Base-by-base conservation (phyloP, 2,113 vertebrate species). In the Hiodon tergisus region DNA sequence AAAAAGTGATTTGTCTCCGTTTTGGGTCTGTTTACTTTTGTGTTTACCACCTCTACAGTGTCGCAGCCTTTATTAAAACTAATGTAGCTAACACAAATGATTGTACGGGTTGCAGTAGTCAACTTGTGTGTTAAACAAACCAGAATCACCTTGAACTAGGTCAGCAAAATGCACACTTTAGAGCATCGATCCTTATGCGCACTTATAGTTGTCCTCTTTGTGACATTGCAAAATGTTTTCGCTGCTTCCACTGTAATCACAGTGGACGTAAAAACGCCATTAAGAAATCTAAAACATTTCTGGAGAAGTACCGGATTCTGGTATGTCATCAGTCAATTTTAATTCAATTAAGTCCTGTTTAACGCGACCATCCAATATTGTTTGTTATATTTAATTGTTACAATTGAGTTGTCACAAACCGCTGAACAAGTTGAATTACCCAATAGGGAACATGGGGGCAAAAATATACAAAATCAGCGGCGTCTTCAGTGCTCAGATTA, bases 251-350 rank as follows among this genome's bases (percentile, higher is more conserved):
- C 77, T 66, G 67, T 80, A 6, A 70, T 92, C 71, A 61, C 60
- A 4, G 89, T 84, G 0, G 86, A 88, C n/a, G 78, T 79, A n/a
- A 61, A 73, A 3, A 80, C 55, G 65, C 74, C 83, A 2, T 63
- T 80, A 0, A 78, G 80, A 65, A 77, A 83, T 0, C 79, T 93
- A 0, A 84, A 67, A 17, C 90, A 89, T 68, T 93, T 92, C 80
- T 93, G 92, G 92, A 91, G 79, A 67, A 92, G 92, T 81, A 89
- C 89, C 2, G 92, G 92, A 3, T 92, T 92, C 85, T 93, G 92
- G 92, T 93, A 74, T 8, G 88, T 68, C 17, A 4, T 11, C 52
- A 17, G 14, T 46, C n/a, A 3, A 63, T 4, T 16, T 5, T 3
- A 4, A 50, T 13, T 1, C 11, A 48, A 4, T 17, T 14, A 14